Evolutionary conservation across 2,888 invertebrate genomes (phyloP).

Genomic region (Meta bourneti): DNA sequence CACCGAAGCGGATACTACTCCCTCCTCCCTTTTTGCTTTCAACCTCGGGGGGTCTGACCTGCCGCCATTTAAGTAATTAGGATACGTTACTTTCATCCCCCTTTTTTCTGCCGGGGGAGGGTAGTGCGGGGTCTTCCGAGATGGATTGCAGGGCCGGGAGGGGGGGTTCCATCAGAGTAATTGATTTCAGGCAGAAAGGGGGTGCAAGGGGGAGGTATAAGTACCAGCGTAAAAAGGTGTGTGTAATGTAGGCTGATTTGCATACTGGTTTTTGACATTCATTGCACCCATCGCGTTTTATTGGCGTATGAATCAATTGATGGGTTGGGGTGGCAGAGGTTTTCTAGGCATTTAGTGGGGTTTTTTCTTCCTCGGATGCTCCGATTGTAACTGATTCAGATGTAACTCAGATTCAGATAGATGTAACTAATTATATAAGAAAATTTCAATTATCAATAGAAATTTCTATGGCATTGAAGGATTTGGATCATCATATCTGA

Average conservation of each 20-base stretch:
- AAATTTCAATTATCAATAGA: too few relatives aligned
- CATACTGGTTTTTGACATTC: conserved; percentile 72
- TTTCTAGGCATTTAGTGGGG: conserved; percentile 41
- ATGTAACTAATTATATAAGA: too few relatives aligned
- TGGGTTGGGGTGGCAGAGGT: conserved; percentile 40
- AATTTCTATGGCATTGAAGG: too few relatives aligned
- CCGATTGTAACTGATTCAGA: background rate
- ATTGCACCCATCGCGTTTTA: conserved; percentile 63
- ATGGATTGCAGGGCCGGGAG: conserved; percentile 65
- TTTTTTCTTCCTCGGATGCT: background rate
- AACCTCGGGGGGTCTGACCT: conserved; percentile 61
- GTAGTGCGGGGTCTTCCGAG: background rate
- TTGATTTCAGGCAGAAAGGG: conserved; percentile 59
- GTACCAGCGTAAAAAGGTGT: conserved; percentile 64
- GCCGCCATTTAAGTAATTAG: conserved; percentile 74
- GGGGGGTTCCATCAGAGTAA: conserved; percentile 67
- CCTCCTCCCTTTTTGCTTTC: conserved; percentile 57
- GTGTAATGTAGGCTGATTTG: conserved; percentile 72
- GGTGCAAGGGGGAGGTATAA: background rate
- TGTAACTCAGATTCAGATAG: background rate
- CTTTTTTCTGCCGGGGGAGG: conserved; percentile 21
- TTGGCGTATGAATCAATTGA: conserved; percentile 62
- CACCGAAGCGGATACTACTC: conserved; percentile 54
- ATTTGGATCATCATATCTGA: too few relatives aligned
- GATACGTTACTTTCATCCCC: conserved; percentile 60